Conservation (phyloP, 2,797 vertebrate genomes). For the Mionectes olivaceus region DNA sequence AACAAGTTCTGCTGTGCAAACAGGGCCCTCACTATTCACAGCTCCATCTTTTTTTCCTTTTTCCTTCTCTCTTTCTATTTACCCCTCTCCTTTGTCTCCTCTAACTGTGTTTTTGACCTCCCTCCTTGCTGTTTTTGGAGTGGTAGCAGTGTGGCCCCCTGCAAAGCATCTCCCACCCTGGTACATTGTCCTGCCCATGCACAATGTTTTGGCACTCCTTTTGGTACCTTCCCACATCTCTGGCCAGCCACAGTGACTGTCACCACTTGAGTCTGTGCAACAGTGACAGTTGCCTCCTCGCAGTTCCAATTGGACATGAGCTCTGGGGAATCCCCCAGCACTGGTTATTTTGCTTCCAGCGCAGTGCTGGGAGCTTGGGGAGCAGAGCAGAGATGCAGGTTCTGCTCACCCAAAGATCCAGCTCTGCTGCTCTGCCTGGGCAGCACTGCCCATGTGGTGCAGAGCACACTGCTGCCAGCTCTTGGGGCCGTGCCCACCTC, state of each 20-base stretch:
- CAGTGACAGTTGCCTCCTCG: background rate
- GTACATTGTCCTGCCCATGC: background rate
- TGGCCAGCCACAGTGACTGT: background rate
- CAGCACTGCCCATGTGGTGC: background rate
- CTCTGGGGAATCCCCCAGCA: background rate
- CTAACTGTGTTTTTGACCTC: background rate
- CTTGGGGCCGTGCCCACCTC: background rate
- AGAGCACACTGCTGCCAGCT: background rate
- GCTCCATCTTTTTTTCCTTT: background rate
- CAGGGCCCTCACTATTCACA: background rate
- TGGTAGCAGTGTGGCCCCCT: rapidly evolving
- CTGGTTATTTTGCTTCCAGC: background rate
- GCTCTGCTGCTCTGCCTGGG: rapidly evolving
- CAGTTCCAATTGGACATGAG: background rate
- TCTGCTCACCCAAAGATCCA: too few relatives aligned
- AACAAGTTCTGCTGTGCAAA: background rate
- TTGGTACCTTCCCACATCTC: background rate
- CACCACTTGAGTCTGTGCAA: background rate
- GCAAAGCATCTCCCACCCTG: background rate
- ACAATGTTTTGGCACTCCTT: background rate
- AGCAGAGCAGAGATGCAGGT: background rate
- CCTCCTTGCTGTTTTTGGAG: background rate
- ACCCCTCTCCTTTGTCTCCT: background rate
- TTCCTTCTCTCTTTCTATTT: background rate
- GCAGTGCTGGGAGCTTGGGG: rapidly evolving